Percentiles rank a stretch among this genome's conserved stretches.
Evolutionary conservation across 2,888 invertebrate species (phyloP).

Genomic region (Cosmorhoe ocellata): DNA sequence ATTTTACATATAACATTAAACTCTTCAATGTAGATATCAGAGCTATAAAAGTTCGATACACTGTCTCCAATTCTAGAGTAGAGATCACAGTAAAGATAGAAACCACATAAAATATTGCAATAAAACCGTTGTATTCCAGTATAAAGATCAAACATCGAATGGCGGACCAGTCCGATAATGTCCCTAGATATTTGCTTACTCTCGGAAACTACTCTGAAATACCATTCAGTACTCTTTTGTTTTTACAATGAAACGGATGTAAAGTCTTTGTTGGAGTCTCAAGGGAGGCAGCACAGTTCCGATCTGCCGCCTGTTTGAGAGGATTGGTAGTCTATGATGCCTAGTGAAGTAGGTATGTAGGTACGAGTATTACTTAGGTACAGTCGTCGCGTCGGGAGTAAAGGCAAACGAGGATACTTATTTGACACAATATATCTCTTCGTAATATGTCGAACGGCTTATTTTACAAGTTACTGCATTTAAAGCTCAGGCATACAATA

Average conservation of each 20-base stretch:
- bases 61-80: conserved; percentile 4
- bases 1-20: conserved; percentile 4
- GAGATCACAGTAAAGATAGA: conserved; percentile 22
- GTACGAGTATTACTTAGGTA: no score
- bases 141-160: conserved; percentile 24
- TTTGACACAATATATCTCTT: no score
- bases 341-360: no score
- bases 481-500: no score
- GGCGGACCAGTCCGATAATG: conserved; percentile 27
- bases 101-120: conserved; percentile 19
- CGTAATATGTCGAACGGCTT: no score
- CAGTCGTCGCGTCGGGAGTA: no score
- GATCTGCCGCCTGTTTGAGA: conserved; percentile 12
- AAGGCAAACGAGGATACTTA: no score
- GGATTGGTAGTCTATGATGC: conserved; percentile 1
- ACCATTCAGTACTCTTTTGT: conserved; percentile 8
- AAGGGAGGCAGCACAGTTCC: conserved; percentile 18
- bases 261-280: conserved; percentile 24
- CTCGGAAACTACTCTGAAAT: conserved; percentile 26
- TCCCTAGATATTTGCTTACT: conserved; percentile 29
- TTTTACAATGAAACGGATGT: conserved; percentile 22
- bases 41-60: conserved; percentile 5
- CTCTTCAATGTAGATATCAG: conserved; percentile 3
- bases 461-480: no score
- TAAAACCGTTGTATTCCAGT: conserved; percentile 23